phyloP scores from a whole-genome alignment of 2,888 invertebrate species.

The Cyaniris semiargus region DNA sequence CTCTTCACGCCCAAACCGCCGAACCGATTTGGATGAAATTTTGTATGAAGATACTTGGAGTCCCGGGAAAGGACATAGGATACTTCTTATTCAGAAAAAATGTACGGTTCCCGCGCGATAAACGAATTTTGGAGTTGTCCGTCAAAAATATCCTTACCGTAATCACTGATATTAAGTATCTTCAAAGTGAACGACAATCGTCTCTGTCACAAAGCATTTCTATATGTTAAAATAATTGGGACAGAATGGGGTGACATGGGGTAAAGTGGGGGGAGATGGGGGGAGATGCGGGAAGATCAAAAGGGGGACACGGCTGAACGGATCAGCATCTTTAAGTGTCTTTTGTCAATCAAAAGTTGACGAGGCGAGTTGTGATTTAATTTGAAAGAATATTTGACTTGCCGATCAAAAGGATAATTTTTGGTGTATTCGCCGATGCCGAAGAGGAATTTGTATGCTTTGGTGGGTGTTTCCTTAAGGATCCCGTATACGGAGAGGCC shows the following conservation, averaged over 20 bases:
- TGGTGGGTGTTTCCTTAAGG: too few relatives aligned
- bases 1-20: too few relatives aligned
- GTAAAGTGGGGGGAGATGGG: neutral
- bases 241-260: neutral
- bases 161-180: conserved; percentile 7
- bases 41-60: too few relatives aligned
- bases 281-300: conserved; percentile 6
- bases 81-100: too few relatives aligned
- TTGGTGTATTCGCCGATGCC: neutral
- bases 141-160: neutral
- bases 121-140: too few relatives aligned
- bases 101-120: too few relatives aligned
- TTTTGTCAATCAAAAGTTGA: conserved; percentile 20
- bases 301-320: conserved; percentile 16
- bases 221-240: conserved; percentile 9
- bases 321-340: conserved; percentile 22
- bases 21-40: too few relatives aligned
- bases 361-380: neutral
- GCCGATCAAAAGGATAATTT: conserved; percentile 18
- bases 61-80: too few relatives aligned
- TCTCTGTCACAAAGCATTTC: neutral
- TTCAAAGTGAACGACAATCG: neutral
- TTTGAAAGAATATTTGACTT: conserved; percentile 16
- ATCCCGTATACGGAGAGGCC: neutral
- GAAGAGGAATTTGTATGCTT: neutral